phyloP scores from a whole-genome alignment of 2,888 invertebrate species.

The Cosmia trapezina region DNA sequence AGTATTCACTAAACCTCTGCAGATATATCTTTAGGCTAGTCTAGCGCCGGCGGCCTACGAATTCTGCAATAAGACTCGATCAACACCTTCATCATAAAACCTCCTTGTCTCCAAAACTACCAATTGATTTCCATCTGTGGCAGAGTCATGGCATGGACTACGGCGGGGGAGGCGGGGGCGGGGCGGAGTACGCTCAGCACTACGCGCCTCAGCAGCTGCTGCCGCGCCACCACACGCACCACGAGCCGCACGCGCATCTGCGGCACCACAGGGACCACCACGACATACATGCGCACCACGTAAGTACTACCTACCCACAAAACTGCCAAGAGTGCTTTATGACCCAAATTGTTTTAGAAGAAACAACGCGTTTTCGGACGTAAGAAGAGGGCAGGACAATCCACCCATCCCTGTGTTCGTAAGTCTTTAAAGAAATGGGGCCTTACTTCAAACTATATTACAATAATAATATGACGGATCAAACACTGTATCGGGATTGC shows the following conservation, averaged over 20 bases:
- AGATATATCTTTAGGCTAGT: neutral
- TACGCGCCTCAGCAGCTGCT: constrained; percentile 87
- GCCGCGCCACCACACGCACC: constrained; percentile 86
- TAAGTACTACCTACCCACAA: constrained; percentile 73
- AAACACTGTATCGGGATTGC: neutral
- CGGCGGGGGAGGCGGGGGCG: constrained; percentile 84
- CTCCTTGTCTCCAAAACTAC: constrained; percentile 10
- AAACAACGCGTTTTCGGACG: neutral
- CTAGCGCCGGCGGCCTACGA: neutral
- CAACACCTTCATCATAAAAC: neutral
- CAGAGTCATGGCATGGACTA: constrained; percentile 90
- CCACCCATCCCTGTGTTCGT: neutral
- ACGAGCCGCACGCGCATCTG: constrained; percentile 86
- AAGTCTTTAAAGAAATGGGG: neutral
- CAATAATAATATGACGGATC: neutral
- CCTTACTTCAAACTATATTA: neutral
- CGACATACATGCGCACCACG: constrained; percentile 87
- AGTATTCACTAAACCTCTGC: neutral
- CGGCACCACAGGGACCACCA: constrained; percentile 87
- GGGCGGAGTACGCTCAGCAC: constrained; percentile 86
- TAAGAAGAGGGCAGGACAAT: neutral
- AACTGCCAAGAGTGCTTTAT: neutral
- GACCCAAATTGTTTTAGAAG: neutral
- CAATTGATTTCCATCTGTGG: constrained; percentile 18
- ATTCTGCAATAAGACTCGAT: neutral